phyloP scores from a whole-genome alignment of 2,113 vertebrate species.

The Macheiramphus alcinus region DNA sequence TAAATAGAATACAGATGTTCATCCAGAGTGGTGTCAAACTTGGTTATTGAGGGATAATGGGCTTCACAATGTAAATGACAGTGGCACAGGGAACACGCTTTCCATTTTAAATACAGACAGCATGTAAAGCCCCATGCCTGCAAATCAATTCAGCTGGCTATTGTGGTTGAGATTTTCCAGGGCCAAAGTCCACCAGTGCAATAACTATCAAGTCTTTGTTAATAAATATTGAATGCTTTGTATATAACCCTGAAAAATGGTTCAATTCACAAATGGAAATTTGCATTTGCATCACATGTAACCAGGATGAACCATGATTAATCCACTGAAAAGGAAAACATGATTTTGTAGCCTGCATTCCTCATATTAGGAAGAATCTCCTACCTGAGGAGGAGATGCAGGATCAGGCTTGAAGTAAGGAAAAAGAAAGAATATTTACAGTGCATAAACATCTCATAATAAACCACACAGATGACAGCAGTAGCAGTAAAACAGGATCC shows the following conservation, averaged over 20 bases:
- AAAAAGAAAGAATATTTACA: neutral
- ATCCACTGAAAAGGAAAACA: neutral
- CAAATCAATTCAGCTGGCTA: neutral
- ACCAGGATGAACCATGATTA: neutral
- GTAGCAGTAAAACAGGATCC: neutral
- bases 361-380: neutral
- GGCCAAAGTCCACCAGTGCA: neutral
- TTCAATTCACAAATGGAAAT: neutral
- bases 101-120: neutral
- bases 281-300: neutral
- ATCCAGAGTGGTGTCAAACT: slow-evolving; percentile 31
- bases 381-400: neutral
- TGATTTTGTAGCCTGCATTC: neutral
- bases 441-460: neutral
- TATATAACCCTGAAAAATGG: neutral
- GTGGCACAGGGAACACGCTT: neutral
- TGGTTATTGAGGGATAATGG: neutral
- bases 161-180: neutral
- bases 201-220: neutral
- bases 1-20: slow-evolving; percentile 51
- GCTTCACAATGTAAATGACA: neutral
- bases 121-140: neutral
- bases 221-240: neutral
- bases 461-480: neutral
- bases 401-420: neutral